Evolutionary conservation across 2,113 vertebrate genomes (phyloP).

Genomic region (Donacobius atricapilla): DNA sequence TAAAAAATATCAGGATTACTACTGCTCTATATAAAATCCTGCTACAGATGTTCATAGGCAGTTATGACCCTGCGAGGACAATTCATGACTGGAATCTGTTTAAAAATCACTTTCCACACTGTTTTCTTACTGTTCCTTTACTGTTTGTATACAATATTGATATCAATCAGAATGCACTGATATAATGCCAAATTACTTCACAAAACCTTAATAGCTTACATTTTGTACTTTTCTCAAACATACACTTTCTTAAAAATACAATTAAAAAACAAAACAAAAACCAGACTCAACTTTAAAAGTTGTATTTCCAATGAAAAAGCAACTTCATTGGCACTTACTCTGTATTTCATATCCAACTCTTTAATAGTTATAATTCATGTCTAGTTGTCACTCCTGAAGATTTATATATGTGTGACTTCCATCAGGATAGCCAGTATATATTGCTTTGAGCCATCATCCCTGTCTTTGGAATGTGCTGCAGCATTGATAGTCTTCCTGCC

Average conservation of each 20-base stretch:
- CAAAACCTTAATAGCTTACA: not conserved
- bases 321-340: not conserved
- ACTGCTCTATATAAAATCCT: not conserved
- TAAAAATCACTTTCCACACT: not conserved
- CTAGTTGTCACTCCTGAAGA: not conserved
- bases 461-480: not conserved
- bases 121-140: not conserved
- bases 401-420: not conserved
- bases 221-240: not conserved
- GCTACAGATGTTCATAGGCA: not conserved
- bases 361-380: not conserved
- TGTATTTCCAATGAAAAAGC: not conserved
- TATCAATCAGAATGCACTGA: not conserved
- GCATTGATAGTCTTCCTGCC: not conserved
- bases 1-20: not conserved
- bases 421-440: not conserved
- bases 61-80: not conserved
- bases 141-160: not conserved
- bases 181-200: not conserved
- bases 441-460: not conserved
- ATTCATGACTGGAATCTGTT: not conserved
- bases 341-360: not conserved
- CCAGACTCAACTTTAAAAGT: not conserved
- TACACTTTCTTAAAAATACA: not conserved
- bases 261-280: not conserved